phyloP scores from a whole-genome alignment of 2,888 invertebrate genomes.

The Temnothorax ravouxi region DNA sequence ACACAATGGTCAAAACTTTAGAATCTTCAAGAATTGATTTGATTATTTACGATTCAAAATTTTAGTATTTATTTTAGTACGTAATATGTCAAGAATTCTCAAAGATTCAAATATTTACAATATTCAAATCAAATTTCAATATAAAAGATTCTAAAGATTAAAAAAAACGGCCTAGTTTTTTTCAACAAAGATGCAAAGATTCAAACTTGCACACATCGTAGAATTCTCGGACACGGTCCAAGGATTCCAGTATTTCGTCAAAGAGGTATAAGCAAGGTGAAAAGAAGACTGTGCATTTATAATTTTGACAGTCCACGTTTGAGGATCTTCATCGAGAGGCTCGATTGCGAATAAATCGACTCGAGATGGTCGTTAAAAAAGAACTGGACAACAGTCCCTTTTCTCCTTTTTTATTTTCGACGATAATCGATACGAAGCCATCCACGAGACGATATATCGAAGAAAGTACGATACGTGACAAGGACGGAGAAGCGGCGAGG shows the following conservation, averaged over 20 bases:
- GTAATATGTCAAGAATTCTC: neutral
- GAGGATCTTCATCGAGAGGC: constrained; percentile 18
- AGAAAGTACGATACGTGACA: constrained; percentile 63
- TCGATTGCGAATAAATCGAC: constrained; percentile 42
- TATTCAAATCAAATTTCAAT: neutral
- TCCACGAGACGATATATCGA: constrained; percentile 78
- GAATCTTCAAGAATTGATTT: neutral
- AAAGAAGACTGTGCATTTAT: constrained; percentile 37
- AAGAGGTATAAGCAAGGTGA: neutral
- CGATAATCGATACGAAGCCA: constrained; percentile 81
- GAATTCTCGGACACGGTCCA: constrained; percentile 45
- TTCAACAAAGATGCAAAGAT: neutral
- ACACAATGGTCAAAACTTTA: neutral
- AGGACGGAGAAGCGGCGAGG: constrained; percentile 33
- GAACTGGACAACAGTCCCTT: constrained; percentile 49
- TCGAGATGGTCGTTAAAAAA: constrained; percentile 46
- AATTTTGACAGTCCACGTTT: constrained; percentile 36
- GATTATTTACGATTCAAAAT: neutral
- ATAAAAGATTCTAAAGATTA: neutral
- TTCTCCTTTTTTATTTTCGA: constrained; percentile 51
- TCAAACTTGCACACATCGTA: neutral
- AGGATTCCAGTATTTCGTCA: constrained; percentile 13
- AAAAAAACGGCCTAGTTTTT: constrained; percentile 6
- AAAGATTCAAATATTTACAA: neutral
- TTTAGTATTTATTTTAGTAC: neutral